These are phyloP conservation scores for Nemopilema nomurai DNA, from an alignment of 30 jellyfish, hydroid and myxozoan genomes.

Conservation along the genomic window DNA sequence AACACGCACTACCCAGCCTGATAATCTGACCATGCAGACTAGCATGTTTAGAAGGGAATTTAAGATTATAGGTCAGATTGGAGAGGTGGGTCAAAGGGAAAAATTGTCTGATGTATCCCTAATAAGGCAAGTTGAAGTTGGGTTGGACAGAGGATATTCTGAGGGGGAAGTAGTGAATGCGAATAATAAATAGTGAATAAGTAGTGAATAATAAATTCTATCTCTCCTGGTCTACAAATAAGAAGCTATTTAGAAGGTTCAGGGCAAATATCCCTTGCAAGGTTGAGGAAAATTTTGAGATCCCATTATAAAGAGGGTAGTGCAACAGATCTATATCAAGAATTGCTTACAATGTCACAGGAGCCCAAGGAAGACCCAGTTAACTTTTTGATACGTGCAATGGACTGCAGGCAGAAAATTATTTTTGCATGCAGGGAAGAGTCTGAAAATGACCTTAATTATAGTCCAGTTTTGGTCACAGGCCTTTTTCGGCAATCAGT, in stretches of 20 bases:
- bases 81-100: slow-evolving; percentile 17
- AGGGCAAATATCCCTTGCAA: slow-evolving; percentile 24
- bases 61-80: slow-evolving; percentile 2
- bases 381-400: slow-evolving; percentile 42
- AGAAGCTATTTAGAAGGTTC: slow-evolving; percentile 37
- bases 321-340: slow-evolving; percentile 35
- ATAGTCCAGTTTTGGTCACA: slow-evolving; percentile 35
- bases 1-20: slow-evolving; percentile 25
- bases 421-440: slow-evolving; percentile 52
- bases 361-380: slow-evolving; percentile 16
- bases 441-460: slow-evolving; percentile 34
- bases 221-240: slow-evolving; percentile 26
- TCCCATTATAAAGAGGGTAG: slow-evolving; percentile 42
- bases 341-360: slow-evolving; percentile 25
- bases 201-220: slow-evolving; percentile 7
- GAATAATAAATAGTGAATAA: not conserved
- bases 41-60: slow-evolving; percentile 8
- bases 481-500: slow-evolving; percentile 39
- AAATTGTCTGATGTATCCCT: slow-evolving; percentile 20
- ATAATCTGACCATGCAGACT: slow-evolving; percentile 11
- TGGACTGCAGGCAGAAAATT: slow-evolving; percentile 45
- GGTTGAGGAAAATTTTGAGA: slow-evolving; percentile 32
- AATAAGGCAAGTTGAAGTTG: slow-evolving; percentile 14
- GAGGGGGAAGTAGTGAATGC: slow-evolving; percentile 34
- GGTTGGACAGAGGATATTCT: slow-evolving; percentile 5